Base-by-base conservation (phyloP, 2,888 invertebrate species). In the Eristalis intricaria region DNA sequence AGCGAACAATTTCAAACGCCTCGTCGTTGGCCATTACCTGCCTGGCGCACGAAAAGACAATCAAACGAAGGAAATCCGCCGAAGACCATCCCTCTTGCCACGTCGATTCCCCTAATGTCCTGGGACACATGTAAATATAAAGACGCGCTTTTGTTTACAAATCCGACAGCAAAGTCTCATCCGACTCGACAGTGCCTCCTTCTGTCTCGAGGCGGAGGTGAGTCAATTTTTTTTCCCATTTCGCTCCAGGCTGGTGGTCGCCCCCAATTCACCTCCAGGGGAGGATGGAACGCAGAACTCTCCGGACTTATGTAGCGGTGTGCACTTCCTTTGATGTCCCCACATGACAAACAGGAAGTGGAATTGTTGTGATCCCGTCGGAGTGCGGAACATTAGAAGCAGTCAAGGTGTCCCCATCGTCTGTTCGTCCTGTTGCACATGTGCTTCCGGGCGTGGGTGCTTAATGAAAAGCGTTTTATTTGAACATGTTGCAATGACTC, bases 261-360 rank as follows among this genome's bases (percentile, higher is more conserved):
- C 35, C 43, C 35, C n/a, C 19, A n/a, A n/a, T n/a, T n/a, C n/a
- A n/a, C n/a, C n/a, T n/a, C n/a, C n/a, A n/a, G n/a, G 58, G 35
- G 22, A 15, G 23, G 10, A 69, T 29, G 32, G 35, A 35, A 35
- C 10, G 32, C 50, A 29, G 26, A 7, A 43, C 22, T n/a, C 22
- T 56, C 15, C 32, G 56, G 26, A 11, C 10, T 23, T 35, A 43
- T 70, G 69, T 38, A 32, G 63, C 56, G 65, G 19, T 75, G 75
- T 75, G 40, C 60, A 40, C 66, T 58, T 66, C 66, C 66, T 66
- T 75, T 75, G 75, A 75, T 75, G 75, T 66, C 60, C 66, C 60
- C 66, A 13, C 60, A 58, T 60, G 58, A 29, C 29, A 75, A 58
- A 40, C 75, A 35, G 40, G 65, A 74, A 66, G 60, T 66, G 26